Base-by-base conservation (phyloP, 2,113 vertebrate species). In the Cairina moschata region DNA sequence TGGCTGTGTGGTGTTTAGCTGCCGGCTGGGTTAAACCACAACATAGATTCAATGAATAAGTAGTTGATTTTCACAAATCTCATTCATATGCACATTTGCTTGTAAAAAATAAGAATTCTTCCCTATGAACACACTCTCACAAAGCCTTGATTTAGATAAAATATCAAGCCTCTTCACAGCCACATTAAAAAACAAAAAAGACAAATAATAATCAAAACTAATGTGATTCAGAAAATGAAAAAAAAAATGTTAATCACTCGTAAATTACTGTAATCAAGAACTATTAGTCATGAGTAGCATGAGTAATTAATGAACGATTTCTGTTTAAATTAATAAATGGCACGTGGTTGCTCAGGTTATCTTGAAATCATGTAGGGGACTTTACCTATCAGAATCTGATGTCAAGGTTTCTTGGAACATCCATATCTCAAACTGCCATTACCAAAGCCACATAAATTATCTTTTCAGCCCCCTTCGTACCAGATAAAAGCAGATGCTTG, bases 391-490 rank as follows among this genome's bases (percentile, higher is more conserved):
- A 93, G 59, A 3, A 34, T 92, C 36, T 74, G 71, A 40, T 78
- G 29, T 22, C 75, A 91, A 76, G 86, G 79, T 66, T 96, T 96
- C 38, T 75, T 80, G 58, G 54, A 48, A 21, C 44, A 8, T 9
- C 81, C 40, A 11, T 84, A 44, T 66, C 40, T 87, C 34, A 40
- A 20, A 68, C 48, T 72, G 36, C 66, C 73, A 56, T 28, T 93
- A 50, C 44, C 38, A 66, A 97, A 79, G 38, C 56, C 16, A 0
- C 28, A 63, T 36, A 83, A 73, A 8, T 72, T 67, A 25, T 86
- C 54, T 17, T 95, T 94, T 34, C 87, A 96, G 69, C 50, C 85
- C 85, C 76, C 72, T 54, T 76, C n/a, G n/a, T 66, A 74, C 10
- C 42, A 80, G 32, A 44, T 75, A 86, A n/a, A 44, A 63, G 22